These are phyloP conservation scores for Ormyrus labotus DNA, from an alignment of 2,888 invertebrate genomes.

Conservation along the genomic window DNA sequence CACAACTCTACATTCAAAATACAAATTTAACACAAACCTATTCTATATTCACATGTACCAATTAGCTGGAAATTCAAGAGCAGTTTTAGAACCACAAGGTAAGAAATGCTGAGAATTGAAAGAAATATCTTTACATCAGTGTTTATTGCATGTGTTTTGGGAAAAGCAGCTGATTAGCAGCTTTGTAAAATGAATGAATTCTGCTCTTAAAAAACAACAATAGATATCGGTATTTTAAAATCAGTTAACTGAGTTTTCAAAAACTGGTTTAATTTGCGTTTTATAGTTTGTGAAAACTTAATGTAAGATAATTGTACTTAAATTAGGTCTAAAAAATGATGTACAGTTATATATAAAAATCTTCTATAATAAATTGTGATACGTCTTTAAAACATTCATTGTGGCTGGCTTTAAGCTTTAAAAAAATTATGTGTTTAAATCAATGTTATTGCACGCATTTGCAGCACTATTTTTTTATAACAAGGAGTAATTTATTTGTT, in stretches of 20 bases:
- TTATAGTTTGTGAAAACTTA: too few species aligned
- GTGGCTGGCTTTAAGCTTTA: neutral
- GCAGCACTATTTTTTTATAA: too few species aligned
- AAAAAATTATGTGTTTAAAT: slow-evolving; percentile 50
- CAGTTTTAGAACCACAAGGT: slow-evolving; percentile 74
- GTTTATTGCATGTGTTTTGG: slow-evolving; percentile 54
- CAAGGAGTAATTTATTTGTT: too few species aligned
- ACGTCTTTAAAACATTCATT: neutral
- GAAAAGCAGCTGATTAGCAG: neutral
- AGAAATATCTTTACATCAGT: slow-evolving; percentile 52
- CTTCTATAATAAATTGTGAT: too few species aligned
- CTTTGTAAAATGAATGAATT: neutral
- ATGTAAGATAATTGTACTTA: too few species aligned
- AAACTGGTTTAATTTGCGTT: too few species aligned
- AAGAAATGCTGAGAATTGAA: slow-evolving; percentile 60
- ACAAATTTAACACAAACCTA: slow-evolving; percentile 49
- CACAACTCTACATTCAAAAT: slow-evolving; percentile 9
- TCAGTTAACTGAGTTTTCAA: too few species aligned
- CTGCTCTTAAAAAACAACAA: too few species aligned
- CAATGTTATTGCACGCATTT: neutral
- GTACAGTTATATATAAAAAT: neutral
- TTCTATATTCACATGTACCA: slow-evolving; percentile 57
- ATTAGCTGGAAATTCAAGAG: slow-evolving; percentile 73
- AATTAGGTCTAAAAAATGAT: too few species aligned
- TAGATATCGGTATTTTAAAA: neutral